phyloP scores from a whole-genome alignment of 2,797 vertebrate genomes.

The Pogoniulus pusillus region DNA sequence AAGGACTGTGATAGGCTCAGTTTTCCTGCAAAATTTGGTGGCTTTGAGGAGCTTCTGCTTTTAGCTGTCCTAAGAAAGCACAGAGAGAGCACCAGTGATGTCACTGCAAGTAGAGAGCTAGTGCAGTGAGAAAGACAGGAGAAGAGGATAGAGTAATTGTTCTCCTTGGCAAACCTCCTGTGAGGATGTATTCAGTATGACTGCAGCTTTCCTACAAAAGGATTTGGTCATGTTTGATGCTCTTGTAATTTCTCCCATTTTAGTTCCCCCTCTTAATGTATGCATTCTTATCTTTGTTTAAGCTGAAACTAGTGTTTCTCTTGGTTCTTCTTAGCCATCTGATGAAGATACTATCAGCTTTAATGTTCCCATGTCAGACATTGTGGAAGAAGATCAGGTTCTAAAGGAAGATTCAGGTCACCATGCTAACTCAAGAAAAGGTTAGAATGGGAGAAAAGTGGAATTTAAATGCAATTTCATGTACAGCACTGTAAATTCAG shows the following conservation, averaged over 20 bases:
- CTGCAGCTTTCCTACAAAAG: not conserved
- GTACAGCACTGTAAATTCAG: not conserved
- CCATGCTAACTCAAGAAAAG: constrained; percentile 82
- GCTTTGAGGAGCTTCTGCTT: not conserved
- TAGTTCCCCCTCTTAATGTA: not conserved
- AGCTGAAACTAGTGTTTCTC: not conserved
- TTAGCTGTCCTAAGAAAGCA: not conserved
- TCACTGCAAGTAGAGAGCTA: not conserved
- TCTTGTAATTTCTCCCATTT: not conserved
- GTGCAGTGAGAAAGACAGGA: not conserved
- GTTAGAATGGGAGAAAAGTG: constrained; percentile 63
- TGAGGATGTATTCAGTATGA: not conserved
- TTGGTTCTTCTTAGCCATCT: constrained; percentile 81
- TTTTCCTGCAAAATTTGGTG: not conserved
- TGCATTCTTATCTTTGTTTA: not conserved
- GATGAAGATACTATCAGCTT: constrained; percentile 93
- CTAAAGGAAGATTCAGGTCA: constrained; percentile 86
- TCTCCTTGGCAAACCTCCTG: not conserved
- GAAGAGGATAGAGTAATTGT: not conserved
- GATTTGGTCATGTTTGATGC: not conserved
- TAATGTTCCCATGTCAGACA: constrained; percentile 90
- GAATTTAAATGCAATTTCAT: not conserved
- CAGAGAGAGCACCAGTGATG: not conserved
- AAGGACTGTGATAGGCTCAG: not conserved
- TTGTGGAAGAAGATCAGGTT: constrained; percentile 88